Evolutionary conservation across 2,888 invertebrate genomes (phyloP), one percentile per base, ranked within the genome.

Genomic region (Lymantria monacha): DNA sequence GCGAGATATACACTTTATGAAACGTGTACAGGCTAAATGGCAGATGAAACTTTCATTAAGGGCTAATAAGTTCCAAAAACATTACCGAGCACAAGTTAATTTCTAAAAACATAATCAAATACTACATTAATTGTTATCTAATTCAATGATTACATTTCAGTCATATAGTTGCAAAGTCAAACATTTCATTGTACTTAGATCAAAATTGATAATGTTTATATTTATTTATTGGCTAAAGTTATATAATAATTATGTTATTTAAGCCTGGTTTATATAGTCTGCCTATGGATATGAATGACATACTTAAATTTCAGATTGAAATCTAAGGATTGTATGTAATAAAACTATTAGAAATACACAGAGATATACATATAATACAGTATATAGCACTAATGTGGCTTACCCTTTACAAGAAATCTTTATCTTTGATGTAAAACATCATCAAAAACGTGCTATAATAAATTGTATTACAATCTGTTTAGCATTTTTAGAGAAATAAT

Each of bases 1-100:
- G 0, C 93, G 95, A 46, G 98, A 98, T 83, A 94, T 98, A 48
- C 95, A 95, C 76, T 95, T 95, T 71, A 95, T 98, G 95, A 96
- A 96, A 73, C 93, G 95, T 42, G 91, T 96, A 3, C 96, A 96
- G 63, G 93, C 95, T 0, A 97, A 96, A 80, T 95, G 95, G 91
- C 92, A 92, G 60, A 94, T 95, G 85, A 94, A 96, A 76, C 80
- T 97, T 44, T 95, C 96, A n/a, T 81, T 95, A 44, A 95, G 94
- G 76, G 94, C 93, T 3, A 97, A 97, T 79, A 96, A 96, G 83
- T 89, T 97, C 60, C 97, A 97, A 81, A 93, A 92, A 61, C 95
- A 97, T 89, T 97, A 95, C 83, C 93, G 97, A 64, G 92, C 91
- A 51, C 97, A 97, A 93, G 95, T 96, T 55, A 94, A 95, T 72